Evolutionary conservation across 2,797 vertebrate species (phyloP), one percentile per base, ranked within the genome.

Genomic region (Mycteria americana): DNA sequence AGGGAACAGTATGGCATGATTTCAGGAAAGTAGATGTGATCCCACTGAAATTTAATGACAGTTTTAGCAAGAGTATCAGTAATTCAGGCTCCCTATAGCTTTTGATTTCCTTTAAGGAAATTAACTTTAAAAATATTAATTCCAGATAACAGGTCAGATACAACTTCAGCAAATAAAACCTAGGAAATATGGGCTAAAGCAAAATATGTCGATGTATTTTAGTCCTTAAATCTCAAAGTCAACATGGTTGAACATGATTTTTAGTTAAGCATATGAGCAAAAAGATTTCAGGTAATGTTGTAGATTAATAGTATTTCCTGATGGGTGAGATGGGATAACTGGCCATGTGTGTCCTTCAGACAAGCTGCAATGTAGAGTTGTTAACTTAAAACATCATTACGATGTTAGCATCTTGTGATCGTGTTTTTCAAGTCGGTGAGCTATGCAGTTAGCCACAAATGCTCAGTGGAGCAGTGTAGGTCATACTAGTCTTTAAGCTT

Each of bases 71-170:
- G 11, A 59, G 11, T 79, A 37, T 57, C 87, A 68, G 31, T 91
- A 86, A 86, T 51, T 60, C 27, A 56, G 33, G 14, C 35, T 88
- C 31, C 72, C 37, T 78, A 10, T 54, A 35, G 41, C 24, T 94
- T 73, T 82, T 14, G 3, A 59, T 63, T 96, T 91, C 17, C 92
- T 88, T 91, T 79, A 33, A 89, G 62, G 39, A 87, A 92, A 85
- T 92, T 46, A 82, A 45, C 21, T 92, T 75, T n/a, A 89, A 91
- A 82, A 91, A 89, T 76, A 64, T 51, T 84, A 88, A 24, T 92
- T 91, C 9, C 30, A 82, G n/a, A 62, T 63, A 88, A 13, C 27
- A 89, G 23, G 24, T 72, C 72, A 74, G 57, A 70, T 83, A 68
- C 16, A 62, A 24, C 41, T 83, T 82, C 33, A 63, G 18, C 77